Evolutionary conservation across 2,113 vertebrate genomes (phyloP).

Genomic region (Halichoeres trimaculatus): DNA sequence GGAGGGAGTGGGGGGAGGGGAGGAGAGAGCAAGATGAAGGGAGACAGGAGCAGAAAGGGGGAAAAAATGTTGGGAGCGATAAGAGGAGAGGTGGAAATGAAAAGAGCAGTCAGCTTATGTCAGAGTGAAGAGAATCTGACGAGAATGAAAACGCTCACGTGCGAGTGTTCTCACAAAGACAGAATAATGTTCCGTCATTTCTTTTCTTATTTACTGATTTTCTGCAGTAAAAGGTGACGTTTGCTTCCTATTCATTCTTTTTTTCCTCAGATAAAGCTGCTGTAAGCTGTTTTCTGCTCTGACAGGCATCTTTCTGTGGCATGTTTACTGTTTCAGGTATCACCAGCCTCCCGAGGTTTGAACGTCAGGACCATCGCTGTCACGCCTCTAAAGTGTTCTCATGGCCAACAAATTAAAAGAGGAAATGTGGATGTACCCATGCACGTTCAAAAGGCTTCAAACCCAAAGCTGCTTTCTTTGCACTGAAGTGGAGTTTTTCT

Average conservation of each 20-base stretch:
- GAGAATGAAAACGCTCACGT: neutral
- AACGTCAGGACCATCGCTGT: too few relatives aligned
- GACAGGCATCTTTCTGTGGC: neutral
- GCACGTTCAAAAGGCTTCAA: too few relatives aligned
- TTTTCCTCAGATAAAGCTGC: neutral
- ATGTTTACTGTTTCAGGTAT: neutral
- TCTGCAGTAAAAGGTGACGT: neutral
- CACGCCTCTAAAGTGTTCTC: too few relatives aligned
- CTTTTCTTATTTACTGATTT: neutral
- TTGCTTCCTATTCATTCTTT: neutral
- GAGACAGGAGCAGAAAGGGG: constrained; percentile 55
- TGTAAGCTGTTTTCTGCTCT: neutral
- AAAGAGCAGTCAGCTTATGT: constrained; percentile 22
- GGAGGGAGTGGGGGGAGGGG: constrained; percentile 14
- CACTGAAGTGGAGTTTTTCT: neutral
- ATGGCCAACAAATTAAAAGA: too few relatives aligned
- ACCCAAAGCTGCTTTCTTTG: neutral
- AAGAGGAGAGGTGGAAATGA: constrained; percentile 49
- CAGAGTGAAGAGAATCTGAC: constrained; percentile 7
- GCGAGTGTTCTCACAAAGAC: neutral
- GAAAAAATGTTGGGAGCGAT: constrained; percentile 53
- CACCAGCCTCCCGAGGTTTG: neutral
- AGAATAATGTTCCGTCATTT: neutral
- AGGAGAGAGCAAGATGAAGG: constrained; percentile 42
- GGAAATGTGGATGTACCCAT: too few relatives aligned